A percentile compares a stretch with the other conserved stretches of the same genome.
phyloP scores from a whole-genome alignment of 2,113 vertebrate genomes.

The Mirza zaza region DNA sequence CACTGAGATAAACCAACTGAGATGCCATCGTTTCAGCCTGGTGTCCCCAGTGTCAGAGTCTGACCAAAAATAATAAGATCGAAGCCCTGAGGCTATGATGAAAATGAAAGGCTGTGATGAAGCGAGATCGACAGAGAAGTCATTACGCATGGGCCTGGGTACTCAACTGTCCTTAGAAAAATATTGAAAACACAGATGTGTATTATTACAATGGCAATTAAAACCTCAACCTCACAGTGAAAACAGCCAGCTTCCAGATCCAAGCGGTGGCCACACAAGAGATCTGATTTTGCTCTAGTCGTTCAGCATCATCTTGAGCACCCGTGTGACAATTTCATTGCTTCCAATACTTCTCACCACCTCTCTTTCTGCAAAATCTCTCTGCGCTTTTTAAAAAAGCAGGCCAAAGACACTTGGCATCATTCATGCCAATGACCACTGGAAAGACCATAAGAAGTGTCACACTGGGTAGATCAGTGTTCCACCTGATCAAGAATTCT shows the following conservation, averaged over 20 bases:
- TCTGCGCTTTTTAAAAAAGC: not conserved
- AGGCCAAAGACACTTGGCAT: not conserved
- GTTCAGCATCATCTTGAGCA: not conserved
- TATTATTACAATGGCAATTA: not conserved
- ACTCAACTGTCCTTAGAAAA: conserved; percentile 55
- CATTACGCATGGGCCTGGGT: conserved; percentile 2
- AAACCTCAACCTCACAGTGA: not conserved
- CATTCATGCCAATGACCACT: not conserved
- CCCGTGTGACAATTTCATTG: not conserved
- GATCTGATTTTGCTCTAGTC: not conserved
- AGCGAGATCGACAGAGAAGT: conserved; percentile 1
- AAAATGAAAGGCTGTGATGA: conserved; percentile 54
- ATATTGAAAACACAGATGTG: conserved; percentile 17
- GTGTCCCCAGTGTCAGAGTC: not conserved
- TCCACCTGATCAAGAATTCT: not conserved
- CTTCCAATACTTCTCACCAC: not conserved
- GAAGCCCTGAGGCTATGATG: conserved; percentile 49
- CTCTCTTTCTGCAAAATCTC: conserved; percentile 34
- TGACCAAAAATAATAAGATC: conserved; percentile 69
- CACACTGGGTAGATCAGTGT: not conserved
- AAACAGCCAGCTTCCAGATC: not conserved
- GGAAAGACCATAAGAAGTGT: not conserved
- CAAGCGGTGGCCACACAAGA: not conserved
- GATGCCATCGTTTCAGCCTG: conserved; percentile 47
- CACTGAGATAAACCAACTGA: conserved; percentile 20